These are phyloP conservation scores for Rhinoptilus africanus DNA, from an alignment of 2,113 vertebrate species.

Conservation along the genomic window DNA sequence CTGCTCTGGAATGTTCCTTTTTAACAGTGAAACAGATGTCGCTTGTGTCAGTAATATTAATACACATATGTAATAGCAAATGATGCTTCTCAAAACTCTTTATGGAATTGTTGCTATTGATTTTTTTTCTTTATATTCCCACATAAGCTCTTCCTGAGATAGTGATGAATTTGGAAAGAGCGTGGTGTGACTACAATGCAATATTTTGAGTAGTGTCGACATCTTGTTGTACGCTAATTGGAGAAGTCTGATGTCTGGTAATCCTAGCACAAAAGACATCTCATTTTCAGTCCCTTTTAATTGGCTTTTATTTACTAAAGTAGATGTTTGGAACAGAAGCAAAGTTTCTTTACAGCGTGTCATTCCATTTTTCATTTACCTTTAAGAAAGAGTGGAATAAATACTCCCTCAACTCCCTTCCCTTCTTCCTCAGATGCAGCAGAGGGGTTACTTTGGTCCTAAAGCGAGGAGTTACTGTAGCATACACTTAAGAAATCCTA, in stretches of 20 bases:
- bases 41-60: background rate
- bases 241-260: background rate
- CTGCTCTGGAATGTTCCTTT: slow-evolving; percentile 49
- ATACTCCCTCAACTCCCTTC: background rate
- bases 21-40: slow-evolving; percentile 17
- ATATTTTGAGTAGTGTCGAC: background rate
- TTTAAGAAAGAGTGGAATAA: background rate
- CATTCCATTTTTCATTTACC: background rate
- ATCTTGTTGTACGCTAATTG: background rate
- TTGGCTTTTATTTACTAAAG: background rate
- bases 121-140: background rate
- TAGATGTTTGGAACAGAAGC: background rate
- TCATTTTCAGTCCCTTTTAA: background rate
- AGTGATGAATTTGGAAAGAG: background rate
- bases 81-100: background rate
- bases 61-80: background rate
- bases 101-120: background rate
- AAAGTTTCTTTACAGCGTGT: background rate
- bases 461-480: background rate
- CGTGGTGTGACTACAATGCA: fast-evolving
- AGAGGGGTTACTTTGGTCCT: background rate
- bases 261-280: background rate
- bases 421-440: background rate
- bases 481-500: background rate
- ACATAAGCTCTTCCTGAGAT: background rate